Conservation (phyloP, 2,888 invertebrate genomes). For the Ditula angustiorana region DNA sequence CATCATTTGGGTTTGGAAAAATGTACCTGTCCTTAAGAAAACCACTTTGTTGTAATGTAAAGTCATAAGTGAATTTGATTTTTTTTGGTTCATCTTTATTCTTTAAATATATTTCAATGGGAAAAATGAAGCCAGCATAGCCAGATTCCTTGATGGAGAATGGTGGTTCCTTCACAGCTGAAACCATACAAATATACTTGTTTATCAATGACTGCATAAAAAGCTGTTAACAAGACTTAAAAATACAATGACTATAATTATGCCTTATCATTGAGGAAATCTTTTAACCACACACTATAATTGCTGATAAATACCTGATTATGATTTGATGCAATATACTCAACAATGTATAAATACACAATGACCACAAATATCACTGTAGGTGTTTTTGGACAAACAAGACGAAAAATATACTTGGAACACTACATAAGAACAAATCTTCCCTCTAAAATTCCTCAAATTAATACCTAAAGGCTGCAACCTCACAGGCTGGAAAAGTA, state of each 20-base stretch:
- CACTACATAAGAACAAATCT: too few species aligned
- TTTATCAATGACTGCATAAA: background rate
- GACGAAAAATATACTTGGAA: background rate
- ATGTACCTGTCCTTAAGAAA: conserved; percentile 93
- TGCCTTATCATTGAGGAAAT: conserved; percentile 1
- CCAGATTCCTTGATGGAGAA: conserved; percentile 96
- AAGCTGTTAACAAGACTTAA: background rate
- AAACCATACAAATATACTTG: conserved; percentile 59
- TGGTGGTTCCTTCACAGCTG: conserved; percentile 96
- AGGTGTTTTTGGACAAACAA: background rate
- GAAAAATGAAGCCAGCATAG: conserved; percentile 96
- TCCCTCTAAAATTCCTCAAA: too few species aligned
- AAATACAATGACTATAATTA: background rate
- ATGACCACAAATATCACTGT: background rate
- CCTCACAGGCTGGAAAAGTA: too few species aligned
- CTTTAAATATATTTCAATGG: conserved; percentile 95
- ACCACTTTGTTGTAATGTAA: conserved; percentile 91
- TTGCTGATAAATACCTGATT: conserved; percentile 40
- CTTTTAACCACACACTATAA: conserved; percentile 48
- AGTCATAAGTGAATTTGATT: conserved; percentile 93
- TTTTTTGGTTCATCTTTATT: conserved; percentile 96
- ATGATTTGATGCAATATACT: background rate
- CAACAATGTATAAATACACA: background rate
- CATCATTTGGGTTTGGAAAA: conserved; percentile 94
- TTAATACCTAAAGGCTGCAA: background rate